phyloP scores from a whole-genome alignment of 1,140 invertebrate genomes.

The Gonioctena quinquepunctata region DNA sequence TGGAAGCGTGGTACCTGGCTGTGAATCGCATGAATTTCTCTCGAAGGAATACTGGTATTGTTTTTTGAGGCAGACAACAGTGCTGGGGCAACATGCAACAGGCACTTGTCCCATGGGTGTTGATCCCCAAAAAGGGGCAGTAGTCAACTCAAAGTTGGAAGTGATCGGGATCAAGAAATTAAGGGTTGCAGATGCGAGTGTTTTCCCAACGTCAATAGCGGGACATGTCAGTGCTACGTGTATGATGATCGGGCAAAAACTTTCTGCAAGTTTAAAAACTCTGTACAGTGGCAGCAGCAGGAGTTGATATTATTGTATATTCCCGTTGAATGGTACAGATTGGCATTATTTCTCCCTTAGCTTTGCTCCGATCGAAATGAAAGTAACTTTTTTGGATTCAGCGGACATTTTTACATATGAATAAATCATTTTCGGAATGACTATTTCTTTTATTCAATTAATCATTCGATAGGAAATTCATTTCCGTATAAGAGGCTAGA shows the following conservation, averaged over 20 bases:
- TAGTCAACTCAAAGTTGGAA: slow-evolving; percentile 55
- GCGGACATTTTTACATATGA: too few relatives aligned
- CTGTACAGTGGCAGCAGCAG: too few relatives aligned
- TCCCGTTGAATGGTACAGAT: too few relatives aligned
- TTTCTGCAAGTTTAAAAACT: not conserved
- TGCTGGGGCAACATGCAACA: not conserved
- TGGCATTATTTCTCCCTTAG: too few relatives aligned
- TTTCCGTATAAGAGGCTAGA: too few relatives aligned
- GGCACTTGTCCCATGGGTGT: slow-evolving; percentile 63
- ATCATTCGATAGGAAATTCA: too few relatives aligned
- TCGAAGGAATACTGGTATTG: slow-evolving; percentile 9
- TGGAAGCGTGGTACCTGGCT: not conserved
- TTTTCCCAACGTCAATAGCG: slow-evolving; percentile 27
- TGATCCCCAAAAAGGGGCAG: slow-evolving; percentile 36
- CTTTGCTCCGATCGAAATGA: too few relatives aligned
- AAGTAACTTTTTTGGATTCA: too few relatives aligned
- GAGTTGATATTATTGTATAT: too few relatives aligned
- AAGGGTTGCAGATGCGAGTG: slow-evolving; percentile 53
- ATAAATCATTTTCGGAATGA: too few relatives aligned
- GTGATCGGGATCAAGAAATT: slow-evolving; percentile 52
- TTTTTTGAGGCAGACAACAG: not conserved
- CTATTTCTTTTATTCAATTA: too few relatives aligned
- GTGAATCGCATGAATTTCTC: not conserved
- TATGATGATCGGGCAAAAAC: not conserved
- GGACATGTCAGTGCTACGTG: not conserved